phyloP scores from a whole-genome alignment of 1,140 invertebrate genomes.

The Saccostrea cuccullata region DNA sequence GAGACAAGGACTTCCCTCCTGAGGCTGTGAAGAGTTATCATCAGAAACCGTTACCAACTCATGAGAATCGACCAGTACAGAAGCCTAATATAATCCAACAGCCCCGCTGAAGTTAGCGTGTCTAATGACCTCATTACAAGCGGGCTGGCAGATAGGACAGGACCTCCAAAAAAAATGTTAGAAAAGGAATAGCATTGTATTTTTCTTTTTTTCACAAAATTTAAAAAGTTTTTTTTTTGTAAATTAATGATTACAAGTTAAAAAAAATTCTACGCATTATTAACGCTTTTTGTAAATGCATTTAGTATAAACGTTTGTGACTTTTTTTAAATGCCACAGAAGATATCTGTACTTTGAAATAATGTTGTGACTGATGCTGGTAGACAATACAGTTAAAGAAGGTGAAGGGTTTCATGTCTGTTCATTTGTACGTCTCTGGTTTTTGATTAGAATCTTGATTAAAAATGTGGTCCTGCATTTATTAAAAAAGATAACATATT shows the following conservation, averaged over 20 bases:
- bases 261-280: background rate
- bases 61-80: constrained; percentile 78
- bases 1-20: constrained; percentile 91
- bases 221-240: background rate
- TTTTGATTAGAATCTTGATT: background rate
- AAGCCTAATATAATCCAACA: constrained; percentile 66
- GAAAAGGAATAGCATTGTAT: background rate
- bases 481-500: background rate
- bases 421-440: background rate
- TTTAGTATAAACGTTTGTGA: background rate
- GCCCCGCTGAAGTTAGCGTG: constrained; percentile 51
- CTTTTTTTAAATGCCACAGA: background rate
- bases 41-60: constrained; percentile 86
- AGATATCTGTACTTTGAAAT: background rate
- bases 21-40: constrained; percentile 90
- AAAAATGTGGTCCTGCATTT: background rate
- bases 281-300: background rate
- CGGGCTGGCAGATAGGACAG: background rate
- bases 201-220: background rate
- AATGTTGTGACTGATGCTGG: background rate
- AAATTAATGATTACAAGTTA: background rate
- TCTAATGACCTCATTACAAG: background rate
- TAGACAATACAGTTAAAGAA: background rate
- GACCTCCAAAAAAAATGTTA: constrained; percentile 11
- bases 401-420: background rate